Percentiles rank a stretch among this genome's conserved stretches.
phyloP scores from a whole-genome alignment of 2,113 vertebrate genomes.

The Dasyurus viverrinus region DNA sequence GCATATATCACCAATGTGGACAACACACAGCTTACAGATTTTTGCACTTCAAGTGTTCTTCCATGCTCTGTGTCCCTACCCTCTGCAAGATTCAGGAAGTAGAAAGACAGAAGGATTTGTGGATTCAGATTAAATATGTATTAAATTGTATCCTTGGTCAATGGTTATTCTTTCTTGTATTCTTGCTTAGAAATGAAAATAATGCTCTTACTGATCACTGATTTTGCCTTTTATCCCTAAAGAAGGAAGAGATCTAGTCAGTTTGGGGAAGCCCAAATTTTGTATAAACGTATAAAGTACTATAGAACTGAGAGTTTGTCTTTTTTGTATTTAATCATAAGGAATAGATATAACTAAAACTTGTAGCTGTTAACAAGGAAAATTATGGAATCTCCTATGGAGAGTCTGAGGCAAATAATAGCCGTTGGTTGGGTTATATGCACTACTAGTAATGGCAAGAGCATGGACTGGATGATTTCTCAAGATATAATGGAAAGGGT shows the following conservation, averaged over 20 bases:
- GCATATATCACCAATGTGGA: neutral
- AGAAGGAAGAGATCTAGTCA: neutral
- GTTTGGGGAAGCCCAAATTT: neutral
- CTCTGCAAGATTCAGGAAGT: neutral
- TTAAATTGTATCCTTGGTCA: neutral
- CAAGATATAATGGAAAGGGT: neutral
- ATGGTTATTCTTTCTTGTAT: neutral
- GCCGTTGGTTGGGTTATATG: neutral
- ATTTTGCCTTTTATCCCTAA: neutral
- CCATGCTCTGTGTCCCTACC: neutral
- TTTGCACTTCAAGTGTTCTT: neutral
- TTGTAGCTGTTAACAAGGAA: neutral
- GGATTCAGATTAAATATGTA: neutral
- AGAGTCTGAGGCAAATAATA: neutral
- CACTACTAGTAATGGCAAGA: neutral
- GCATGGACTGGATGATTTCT: neutral
- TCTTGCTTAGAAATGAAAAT: neutral
- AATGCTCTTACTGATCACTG: neutral
- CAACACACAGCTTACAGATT: neutral
- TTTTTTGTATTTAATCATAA: neutral
- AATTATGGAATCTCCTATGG: neutral
- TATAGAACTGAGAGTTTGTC: neutral
- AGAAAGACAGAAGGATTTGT: neutral
- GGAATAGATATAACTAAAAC: neutral
- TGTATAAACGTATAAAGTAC: neutral